Conservation (phyloP, 2,797 vertebrate species). For the Sebastes jordani region DNA sequence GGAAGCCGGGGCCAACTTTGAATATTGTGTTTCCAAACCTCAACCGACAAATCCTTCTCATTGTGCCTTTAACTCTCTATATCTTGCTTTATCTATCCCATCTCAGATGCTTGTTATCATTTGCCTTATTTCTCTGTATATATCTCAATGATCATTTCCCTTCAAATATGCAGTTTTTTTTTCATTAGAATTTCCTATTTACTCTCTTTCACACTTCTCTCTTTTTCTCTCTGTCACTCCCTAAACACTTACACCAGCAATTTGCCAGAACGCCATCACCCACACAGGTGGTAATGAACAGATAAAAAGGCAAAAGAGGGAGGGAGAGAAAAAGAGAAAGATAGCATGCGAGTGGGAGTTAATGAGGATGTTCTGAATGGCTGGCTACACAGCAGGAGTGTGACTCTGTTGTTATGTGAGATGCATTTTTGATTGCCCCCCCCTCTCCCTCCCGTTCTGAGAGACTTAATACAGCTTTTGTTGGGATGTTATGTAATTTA, state of each 20-base stretch:
- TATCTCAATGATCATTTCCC: not conserved
- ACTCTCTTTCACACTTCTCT: not conserved
- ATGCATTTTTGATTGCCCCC: conserved; percentile 27
- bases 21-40: no score
- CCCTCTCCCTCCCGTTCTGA: not conserved
- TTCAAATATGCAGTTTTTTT: not conserved
- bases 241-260: conserved; percentile 14
- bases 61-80: not conserved
- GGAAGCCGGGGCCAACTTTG: no score
- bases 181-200: not conserved
- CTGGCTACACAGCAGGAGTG: conserved; percentile 42
- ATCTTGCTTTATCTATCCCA: not conserved
- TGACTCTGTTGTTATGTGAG: conserved; percentile 30
- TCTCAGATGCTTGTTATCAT: not conserved
- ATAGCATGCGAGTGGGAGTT: conserved; percentile 25
- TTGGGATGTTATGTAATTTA: conserved; percentile 17
- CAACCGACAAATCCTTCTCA: no score
- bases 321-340: not conserved
- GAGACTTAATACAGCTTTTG: conserved; percentile 7
- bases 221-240: not conserved
- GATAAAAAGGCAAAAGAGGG: conserved; percentile 21
- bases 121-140: not conserved
- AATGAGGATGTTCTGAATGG: conserved; percentile 50
- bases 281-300: conserved; percentile 28
- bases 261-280: conserved; percentile 21